phyloP scores from a whole-genome alignment of 2,113 vertebrate genomes.

The Gymnorhina tibicen region DNA sequence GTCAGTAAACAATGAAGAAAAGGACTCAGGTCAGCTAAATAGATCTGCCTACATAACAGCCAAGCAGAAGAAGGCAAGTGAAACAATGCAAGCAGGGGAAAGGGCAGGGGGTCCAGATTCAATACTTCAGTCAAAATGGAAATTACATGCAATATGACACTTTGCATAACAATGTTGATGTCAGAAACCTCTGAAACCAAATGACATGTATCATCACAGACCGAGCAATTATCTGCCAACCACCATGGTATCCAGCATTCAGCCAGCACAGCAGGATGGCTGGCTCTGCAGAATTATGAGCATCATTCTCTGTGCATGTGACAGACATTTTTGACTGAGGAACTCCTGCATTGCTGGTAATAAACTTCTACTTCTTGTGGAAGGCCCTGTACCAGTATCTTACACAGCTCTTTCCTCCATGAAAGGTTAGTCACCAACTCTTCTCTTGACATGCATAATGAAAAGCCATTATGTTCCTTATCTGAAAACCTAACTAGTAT shows the following conservation, averaged over 20 bases:
- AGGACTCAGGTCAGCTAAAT: background rate
- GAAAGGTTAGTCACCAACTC: background rate
- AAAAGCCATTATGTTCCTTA: background rate
- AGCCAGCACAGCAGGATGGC: background rate
- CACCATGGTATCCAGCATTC: background rate
- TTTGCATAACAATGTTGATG: slow-evolving; percentile 21
- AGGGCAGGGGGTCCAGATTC: background rate
- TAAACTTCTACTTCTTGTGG: background rate
- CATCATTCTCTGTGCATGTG: background rate
- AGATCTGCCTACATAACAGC: background rate
- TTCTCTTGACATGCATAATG: background rate
- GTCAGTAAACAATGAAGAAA: background rate
- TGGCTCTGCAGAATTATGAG: background rate
- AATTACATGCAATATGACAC: background rate
- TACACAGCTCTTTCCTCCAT: background rate
- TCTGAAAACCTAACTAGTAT: background rate
- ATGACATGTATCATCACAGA: background rate
- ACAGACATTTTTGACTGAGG: background rate
- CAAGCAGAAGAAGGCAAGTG: background rate
- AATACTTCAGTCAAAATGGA: background rate
- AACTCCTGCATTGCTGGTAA: background rate
- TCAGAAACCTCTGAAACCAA: background rate
- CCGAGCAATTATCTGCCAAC: slow-evolving; percentile 1
- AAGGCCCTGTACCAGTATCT: background rate
- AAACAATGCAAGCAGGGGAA: background rate